phyloP scores from a whole-genome alignment of 2,797 vertebrate genomes.

The Enteromius mattozi region DNA sequence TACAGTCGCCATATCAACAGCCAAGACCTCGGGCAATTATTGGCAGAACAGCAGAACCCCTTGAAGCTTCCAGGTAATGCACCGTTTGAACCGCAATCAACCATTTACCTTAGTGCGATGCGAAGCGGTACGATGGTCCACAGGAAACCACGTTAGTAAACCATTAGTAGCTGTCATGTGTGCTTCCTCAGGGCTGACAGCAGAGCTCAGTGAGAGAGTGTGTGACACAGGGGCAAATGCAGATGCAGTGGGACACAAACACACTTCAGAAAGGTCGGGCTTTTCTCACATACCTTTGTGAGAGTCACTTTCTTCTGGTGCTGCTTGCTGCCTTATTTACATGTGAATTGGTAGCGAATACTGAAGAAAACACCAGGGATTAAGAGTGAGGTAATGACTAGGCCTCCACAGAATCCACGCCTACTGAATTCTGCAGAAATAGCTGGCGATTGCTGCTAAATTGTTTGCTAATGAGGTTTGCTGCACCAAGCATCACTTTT shows the following conservation, averaged over 20 bases:
- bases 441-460: neutral
- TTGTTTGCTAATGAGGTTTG: neutral
- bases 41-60: constrained; percentile 51
- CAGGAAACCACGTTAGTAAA: constrained; percentile 39
- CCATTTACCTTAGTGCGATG: neutral
- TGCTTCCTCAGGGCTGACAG: constrained; percentile 71
- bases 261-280: constrained; percentile 67
- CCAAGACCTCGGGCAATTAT: constrained; percentile 51
- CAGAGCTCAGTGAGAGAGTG: constrained; percentile 62
- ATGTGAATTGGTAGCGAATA: neutral
- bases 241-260: constrained; percentile 62
- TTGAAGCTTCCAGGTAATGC: constrained; percentile 70
- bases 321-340: neutral
- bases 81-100: constrained; percentile 9
- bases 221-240: constrained; percentile 66
- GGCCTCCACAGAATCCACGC: constrained; percentile 25
- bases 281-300: constrained; percentile 48
- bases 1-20: constrained; percentile 77
- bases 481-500: neutral
- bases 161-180: constrained; percentile 58
- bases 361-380: constrained; percentile 28
- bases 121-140: neutral
- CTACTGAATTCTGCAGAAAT: constrained; percentile 14
- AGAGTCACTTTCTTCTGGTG: constrained; percentile 38
- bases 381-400: constrained; percentile 2